These are phyloP conservation scores for Neoarius graeffei DNA, from an alignment of 2,113 vertebrate species.

Conservation along the genomic window DNA sequence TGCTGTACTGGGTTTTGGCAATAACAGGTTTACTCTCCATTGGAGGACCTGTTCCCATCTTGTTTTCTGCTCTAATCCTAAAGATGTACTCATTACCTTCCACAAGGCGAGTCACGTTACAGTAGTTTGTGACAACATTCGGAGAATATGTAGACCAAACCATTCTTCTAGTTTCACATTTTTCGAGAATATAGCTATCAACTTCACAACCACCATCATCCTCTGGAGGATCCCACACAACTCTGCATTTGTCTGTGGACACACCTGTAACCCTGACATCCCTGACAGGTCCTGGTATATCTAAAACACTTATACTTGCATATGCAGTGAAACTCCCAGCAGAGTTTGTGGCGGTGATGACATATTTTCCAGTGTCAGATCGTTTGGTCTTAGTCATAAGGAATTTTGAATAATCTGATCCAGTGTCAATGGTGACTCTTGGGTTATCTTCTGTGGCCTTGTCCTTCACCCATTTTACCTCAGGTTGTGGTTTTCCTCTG, in stretches of 20 bases:
- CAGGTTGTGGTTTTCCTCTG: conserved; percentile 94
- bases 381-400: conserved; percentile 87
- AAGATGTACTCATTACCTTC: conserved; percentile 98
- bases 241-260: conserved; percentile 88
- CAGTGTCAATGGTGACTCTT: conserved; percentile 88
- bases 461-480: conserved; percentile 92
- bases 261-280: conserved; percentile 87
- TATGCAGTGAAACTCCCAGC: conserved; percentile 91
- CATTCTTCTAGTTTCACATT: conserved; percentile 98
- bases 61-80: conserved; percentile 95
- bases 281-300: conserved; percentile 90
- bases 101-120: conserved; percentile 89
- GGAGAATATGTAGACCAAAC: conserved; percentile 95
- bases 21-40: conserved; percentile 89
- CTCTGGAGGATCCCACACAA: conserved; percentile 91
- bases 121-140: conserved; percentile 79
- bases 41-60: conserved; percentile 94
- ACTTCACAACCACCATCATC: conserved; percentile 98
- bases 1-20: conserved; percentile 89
- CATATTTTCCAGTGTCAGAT: conserved; percentile 89
- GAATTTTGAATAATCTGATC: conserved; percentile 86
- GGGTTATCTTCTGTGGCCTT: conserved; percentile 89
- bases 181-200: conserved; percentile 97
- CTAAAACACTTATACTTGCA: conserved; percentile 89
- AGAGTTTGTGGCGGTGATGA: conserved; percentile 89